Base-by-base conservation (phyloP, 1,140 invertebrate genomes). In the Diploscapter pachys region DNA sequence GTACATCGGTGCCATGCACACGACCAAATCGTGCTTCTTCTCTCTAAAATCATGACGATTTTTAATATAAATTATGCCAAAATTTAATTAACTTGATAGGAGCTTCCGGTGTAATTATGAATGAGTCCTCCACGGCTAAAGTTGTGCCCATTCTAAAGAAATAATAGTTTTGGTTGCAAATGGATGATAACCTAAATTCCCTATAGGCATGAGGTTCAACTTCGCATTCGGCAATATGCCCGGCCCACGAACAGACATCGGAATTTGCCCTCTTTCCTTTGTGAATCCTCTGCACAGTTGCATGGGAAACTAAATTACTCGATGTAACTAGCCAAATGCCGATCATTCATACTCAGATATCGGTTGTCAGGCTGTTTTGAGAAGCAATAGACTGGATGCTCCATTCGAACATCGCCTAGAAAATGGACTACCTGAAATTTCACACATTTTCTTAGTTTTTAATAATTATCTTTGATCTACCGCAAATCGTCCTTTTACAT, bases 1-100 rank as follows among this genome's bases (percentile, higher is more conserved):
- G 71, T 83, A 83, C 83, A 83, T 85, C 57, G 83, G 84, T 5
- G 84, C 83, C 61, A 85, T 74, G 64, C 83, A 85, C 49, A 85
- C 82, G 51, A 85, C 83, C 48, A 84, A 66, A 68, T 85, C 79
- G 63, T 85, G 70, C 13, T 69, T 68, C 6, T 51, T 4, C 31
- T 68, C 73, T 57, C 73, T 74, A 56, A 3, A 66, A 63, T 4
- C 31, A 1, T 31, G 31, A 31, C 31, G 31, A 1, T 31, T 31
- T 31, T 31, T 0, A 31, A 31, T 31, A 31, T 31, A 31, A 31
- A 0, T 1, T 31, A 31, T 31, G 31, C 31, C 0, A 31, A 31
- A 31, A 31, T 31, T 31, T 2, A 4, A 13, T 49, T 59, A 72
- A 80, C 63, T 53, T 72, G 3, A 81, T 8, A 48, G 81, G 80